phyloP scores from a whole-genome alignment of 2,888 invertebrate genomes.

The Lissonota sp. region DNA sequence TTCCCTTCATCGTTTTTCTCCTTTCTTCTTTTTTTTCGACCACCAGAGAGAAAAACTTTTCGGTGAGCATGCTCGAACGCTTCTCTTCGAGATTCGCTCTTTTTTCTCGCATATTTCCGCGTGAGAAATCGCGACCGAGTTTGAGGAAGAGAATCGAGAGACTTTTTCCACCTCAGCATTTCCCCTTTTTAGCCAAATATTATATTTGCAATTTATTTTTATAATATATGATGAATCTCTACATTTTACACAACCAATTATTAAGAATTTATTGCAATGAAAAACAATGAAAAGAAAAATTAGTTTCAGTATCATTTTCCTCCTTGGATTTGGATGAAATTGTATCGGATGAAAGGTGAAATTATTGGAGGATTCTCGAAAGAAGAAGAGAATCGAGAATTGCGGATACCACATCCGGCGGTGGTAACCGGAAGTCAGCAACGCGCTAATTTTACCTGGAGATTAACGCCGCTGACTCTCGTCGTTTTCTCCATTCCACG shows the following conservation, averaged over 20 bases:
- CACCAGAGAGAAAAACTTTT: conserved; percentile 19
- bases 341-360: not conserved
- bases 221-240: not conserved
- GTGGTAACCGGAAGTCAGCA: conserved; percentile 51
- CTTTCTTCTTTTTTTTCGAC: not conserved
- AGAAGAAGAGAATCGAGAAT: not conserved
- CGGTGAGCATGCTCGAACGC: conserved; percentile 11
- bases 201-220: too few relatives aligned
- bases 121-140: too few relatives aligned
- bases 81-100: not conserved
- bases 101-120: too few relatives aligned
- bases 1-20: conserved; percentile 1
- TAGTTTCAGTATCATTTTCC: too few relatives aligned
- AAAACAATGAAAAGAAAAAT: too few relatives aligned
- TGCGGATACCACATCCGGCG: conserved; percentile 25
- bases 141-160: too few relatives aligned
- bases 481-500: not conserved
- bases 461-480: conserved; percentile 27
- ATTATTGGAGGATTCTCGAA: not conserved
- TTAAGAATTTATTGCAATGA: conserved; percentile 5
- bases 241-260: not conserved
- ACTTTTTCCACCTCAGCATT: too few relatives aligned
- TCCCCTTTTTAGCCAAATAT: too few relatives aligned
- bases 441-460: conserved; percentile 37
- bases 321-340: too few relatives aligned